These are phyloP conservation scores for Acronicta leporina DNA, from an alignment of 2,888 invertebrate species.

Conservation along the genomic window DNA sequence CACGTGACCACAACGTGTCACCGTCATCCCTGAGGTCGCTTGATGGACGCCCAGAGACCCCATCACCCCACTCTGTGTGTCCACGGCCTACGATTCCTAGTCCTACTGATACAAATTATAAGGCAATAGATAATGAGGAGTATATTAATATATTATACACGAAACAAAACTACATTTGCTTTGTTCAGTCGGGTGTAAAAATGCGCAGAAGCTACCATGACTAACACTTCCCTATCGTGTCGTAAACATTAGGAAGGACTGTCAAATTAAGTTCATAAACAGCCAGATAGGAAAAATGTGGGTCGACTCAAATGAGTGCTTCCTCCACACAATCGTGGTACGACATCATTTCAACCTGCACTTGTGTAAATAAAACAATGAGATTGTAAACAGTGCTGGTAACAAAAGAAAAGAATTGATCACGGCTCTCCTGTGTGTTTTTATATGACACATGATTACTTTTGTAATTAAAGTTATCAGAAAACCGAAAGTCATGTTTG, in stretches of 20 bases:
- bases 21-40: too few species aligned
- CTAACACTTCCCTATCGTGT: not conserved
- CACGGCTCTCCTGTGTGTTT: slow-evolving; percentile 2
- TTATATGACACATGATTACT: slow-evolving; percentile 18
- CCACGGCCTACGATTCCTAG: too few species aligned
- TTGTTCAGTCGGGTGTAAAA: not conserved
- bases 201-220: not conserved
- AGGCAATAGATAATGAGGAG: not conserved
- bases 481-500: slow-evolving; percentile 35
- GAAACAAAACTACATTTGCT: not conserved
- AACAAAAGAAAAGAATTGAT: slow-evolving; percentile 43
- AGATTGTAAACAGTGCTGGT: slow-evolving; percentile 32
- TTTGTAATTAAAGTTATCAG: slow-evolving; percentile 15
- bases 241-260: slow-evolving; percentile 25
- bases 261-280: slow-evolving; percentile 32
- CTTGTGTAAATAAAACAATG: slow-evolving; percentile 50
- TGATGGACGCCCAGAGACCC: too few species aligned
- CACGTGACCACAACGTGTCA: too few species aligned
- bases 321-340: slow-evolving; percentile 19
- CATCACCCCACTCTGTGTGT: too few species aligned
- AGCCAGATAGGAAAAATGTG: slow-evolving; percentile 25
- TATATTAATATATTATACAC: too few species aligned
- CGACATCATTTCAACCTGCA: slow-evolving; percentile 29
- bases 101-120: too few species aligned
- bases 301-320: slow-evolving; percentile 35